phyloP scores from a whole-genome alignment of 2,113 vertebrate species.

The Bufo gargarizans region DNA sequence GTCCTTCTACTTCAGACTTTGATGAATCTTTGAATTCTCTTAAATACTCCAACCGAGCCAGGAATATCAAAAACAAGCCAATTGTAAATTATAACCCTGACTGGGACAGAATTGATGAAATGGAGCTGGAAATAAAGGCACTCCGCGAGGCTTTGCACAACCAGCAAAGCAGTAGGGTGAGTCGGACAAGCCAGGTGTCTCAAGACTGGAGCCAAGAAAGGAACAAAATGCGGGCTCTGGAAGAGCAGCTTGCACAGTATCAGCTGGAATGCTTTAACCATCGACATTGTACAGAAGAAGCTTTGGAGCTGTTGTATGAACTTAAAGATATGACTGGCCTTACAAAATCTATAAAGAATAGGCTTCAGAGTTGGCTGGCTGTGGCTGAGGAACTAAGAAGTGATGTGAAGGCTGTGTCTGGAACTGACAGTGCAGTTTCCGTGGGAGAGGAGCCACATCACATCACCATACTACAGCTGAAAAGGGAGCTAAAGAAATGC shows the following conservation, averaged over 20 bases:
- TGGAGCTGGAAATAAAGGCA: conserved; percentile 81
- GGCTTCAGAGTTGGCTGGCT: conserved; percentile 78
- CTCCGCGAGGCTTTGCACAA: conserved; percentile 82
- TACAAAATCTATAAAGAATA: conserved; percentile 70
- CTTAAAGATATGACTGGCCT: conserved; percentile 67
- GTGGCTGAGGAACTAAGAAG: conserved; percentile 72
- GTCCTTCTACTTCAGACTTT: conserved; percentile 82
- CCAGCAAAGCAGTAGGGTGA: conserved; percentile 65
- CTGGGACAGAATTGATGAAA: conserved; percentile 78
- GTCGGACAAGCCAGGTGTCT: conserved; percentile 64
- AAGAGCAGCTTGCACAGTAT: conserved; percentile 69
- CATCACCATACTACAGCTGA: conserved; percentile 74
- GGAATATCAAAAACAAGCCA: conserved; percentile 83
- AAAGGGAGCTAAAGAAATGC: conserved; percentile 79
- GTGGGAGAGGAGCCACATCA: conserved; percentile 68
- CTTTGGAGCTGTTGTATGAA: conserved; percentile 75
- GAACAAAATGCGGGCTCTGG: conserved; percentile 68
- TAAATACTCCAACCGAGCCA: conserved; percentile 85
- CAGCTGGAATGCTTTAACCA: conserved; percentile 73
- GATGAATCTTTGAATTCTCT: conserved; percentile 87
- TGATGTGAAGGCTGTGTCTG: conserved; percentile 57
- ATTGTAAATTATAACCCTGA: conserved; percentile 75
- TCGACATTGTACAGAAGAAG: conserved; percentile 78
- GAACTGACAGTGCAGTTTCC: conserved; percentile 53
- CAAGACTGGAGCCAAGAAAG: conserved; percentile 67